Conservation (phyloP, 2,888 invertebrate species). For the Acleris emargana region DNA sequence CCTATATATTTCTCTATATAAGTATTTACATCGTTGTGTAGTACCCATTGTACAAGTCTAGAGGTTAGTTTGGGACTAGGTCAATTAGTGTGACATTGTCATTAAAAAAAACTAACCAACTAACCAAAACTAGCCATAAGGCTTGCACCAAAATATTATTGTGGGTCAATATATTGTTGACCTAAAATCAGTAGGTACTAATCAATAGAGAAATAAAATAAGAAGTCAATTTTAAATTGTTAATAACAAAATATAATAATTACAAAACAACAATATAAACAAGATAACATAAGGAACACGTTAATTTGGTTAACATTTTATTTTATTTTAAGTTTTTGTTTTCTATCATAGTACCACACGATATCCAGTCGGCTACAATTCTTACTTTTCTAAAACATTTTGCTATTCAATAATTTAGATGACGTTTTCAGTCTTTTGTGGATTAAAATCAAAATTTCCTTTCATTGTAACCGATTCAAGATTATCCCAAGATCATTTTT, state of each 20-base stretch:
- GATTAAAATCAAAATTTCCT: neutral
- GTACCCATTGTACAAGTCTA: no score
- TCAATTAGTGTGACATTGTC: no score
- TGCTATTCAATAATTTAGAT: constrained; percentile 15
- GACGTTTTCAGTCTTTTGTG: constrained; percentile 20
- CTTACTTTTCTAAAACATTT: neutral
- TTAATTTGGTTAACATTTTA: constrained; percentile 18
- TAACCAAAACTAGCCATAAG: no score
- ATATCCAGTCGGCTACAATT: neutral
- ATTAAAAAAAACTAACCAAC: no score
- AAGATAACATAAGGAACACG: constrained; percentile 11
- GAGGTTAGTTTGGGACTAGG: no score
- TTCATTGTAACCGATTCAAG: neutral
- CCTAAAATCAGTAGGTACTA: neutral
- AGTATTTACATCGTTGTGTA: no score
- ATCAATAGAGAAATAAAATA: neutral
- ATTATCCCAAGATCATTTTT: neutral
- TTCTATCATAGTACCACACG: constrained; percentile 2
- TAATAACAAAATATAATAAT: constrained; percentile 16
- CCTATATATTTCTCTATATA: no score
- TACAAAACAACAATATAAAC: constrained; percentile 19
- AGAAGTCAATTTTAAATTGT: neutral
- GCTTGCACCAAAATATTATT: no score
- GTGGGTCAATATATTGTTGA: neutral
- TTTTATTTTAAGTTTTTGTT: constrained; percentile 3